Conservation (phyloP, 2,888 invertebrate genomes). For the Mimumesa dahlbomi region DNA sequence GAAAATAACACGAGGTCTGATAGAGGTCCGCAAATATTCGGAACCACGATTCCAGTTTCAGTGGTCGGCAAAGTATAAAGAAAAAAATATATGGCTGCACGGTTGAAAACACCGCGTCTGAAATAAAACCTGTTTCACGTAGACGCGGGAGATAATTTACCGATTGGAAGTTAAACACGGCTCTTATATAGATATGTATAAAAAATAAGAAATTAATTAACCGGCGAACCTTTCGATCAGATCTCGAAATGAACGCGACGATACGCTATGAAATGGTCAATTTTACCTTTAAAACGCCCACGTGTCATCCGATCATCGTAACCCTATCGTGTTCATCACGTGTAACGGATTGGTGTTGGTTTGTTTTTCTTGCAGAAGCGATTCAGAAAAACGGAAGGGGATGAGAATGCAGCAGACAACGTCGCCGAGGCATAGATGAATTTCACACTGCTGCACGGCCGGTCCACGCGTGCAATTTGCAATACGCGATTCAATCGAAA, state of each 20-base stretch:
- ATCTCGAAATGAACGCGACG: background rate
- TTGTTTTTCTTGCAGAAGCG: constrained; percentile 81
- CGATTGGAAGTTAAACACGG: too few species aligned
- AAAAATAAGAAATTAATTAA: too few species aligned
- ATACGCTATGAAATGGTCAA: constrained; percentile 26
- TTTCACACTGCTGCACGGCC: constrained; percentile 53
- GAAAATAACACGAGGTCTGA: background rate
- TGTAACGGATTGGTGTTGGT: constrained; percentile 73
- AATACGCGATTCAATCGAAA: constrained; percentile 42
- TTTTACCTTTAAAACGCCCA: constrained; percentile 28
- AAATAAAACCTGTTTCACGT: too few species aligned
- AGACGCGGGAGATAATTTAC: too few species aligned
- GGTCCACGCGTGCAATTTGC: constrained; percentile 54
- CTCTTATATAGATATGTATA: too few species aligned
- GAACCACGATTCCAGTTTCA: too few species aligned
- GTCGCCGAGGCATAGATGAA: constrained; percentile 73
- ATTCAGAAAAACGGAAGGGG: constrained; percentile 77
- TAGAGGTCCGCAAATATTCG: background rate
- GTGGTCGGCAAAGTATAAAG: too few species aligned
- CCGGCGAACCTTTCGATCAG: constrained; percentile 8
- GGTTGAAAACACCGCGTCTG: too few species aligned
- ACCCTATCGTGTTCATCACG: constrained; percentile 40
- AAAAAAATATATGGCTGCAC: too few species aligned
- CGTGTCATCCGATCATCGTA: constrained; percentile 47
- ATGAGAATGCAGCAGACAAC: constrained; percentile 69